phyloP scores from a whole-genome alignment of 2,888 invertebrate genomes.

The Meandrusa payeni region DNA sequence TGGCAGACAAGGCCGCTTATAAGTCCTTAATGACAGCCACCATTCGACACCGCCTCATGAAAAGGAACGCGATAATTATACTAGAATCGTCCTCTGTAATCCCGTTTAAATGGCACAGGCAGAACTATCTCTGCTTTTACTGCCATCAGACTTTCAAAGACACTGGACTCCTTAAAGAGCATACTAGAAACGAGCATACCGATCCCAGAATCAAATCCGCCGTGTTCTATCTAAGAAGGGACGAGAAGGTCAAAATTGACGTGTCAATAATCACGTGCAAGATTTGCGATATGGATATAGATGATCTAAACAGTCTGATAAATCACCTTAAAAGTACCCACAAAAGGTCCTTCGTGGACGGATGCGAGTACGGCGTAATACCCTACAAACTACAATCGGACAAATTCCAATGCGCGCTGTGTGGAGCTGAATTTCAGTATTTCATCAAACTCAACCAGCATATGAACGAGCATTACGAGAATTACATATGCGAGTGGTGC shows the following conservation, averaged over 20 bases:
- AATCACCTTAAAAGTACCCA: conserved; percentile 51
- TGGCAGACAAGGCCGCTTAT: conserved; percentile 38
- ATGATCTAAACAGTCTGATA: conserved; percentile 41
- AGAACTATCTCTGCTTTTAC: conserved; percentile 66
- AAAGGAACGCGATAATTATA: conserved; percentile 58
- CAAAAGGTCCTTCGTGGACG: conserved; percentile 41
- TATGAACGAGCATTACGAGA: conserved; percentile 65
- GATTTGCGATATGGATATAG: conserved; percentile 39
- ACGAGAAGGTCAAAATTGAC: conserved; percentile 70
- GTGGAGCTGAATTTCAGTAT: conserved; percentile 54
- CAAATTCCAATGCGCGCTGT: conserved; percentile 53
- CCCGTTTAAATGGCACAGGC: conserved; percentile 72
- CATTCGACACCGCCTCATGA: conserved; percentile 62
- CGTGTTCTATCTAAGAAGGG: conserved; percentile 55
- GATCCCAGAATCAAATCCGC: conserved; percentile 54
- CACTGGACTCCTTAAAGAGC: conserved; percentile 53
- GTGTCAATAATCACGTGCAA: conserved; percentile 46
- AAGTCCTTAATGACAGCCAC: conserved; percentile 57
- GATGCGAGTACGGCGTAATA: conserved; percentile 52
- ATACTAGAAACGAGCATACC: conserved; percentile 51
- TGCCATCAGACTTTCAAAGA: conserved; percentile 60
- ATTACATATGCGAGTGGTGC: conserved; percentile 62
- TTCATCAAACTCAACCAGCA: conserved; percentile 69
- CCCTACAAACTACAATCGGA: conserved; percentile 53
- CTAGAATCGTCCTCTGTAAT: conserved; percentile 57